Conservation (phyloP, 2,113 vertebrate genomes). For the mouse (Mus musculus) region DNA sequence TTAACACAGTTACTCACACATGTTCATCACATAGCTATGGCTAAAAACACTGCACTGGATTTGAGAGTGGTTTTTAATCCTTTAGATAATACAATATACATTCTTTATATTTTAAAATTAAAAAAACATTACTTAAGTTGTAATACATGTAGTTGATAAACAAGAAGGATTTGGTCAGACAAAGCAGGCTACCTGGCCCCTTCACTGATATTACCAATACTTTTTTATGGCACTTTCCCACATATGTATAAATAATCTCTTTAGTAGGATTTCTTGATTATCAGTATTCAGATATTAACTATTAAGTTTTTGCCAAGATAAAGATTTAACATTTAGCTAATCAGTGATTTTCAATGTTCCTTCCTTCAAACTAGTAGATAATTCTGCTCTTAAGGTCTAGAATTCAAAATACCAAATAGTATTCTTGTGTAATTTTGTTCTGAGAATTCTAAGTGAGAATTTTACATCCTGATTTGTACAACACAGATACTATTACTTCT, state of each 20-base stretch:
- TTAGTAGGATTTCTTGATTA: background rate
- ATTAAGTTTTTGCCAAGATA: background rate
- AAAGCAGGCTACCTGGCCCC: accelerated
- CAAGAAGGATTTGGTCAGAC: background rate
- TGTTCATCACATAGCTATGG: background rate
- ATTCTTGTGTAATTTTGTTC: background rate
- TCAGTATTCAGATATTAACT: background rate
- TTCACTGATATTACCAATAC: background rate
- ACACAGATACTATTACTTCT: background rate
- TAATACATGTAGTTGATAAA: background rate
- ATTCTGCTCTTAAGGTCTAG: background rate
- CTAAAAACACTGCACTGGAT: background rate
- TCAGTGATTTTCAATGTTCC: background rate
- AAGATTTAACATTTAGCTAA: background rate
- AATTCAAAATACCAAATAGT: background rate
- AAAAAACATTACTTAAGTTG: background rate
- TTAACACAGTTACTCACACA: background rate
- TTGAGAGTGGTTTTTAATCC: background rate
- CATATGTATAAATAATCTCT: background rate
- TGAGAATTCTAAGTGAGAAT: background rate
- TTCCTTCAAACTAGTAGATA: background rate
- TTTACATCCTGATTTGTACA: background rate
- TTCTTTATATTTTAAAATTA: background rate
- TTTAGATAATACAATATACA: background rate
- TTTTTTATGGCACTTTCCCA: background rate